Evolutionary conservation across 2,888 invertebrate species (phyloP).

Genomic region (Phyto melanocephala): DNA sequence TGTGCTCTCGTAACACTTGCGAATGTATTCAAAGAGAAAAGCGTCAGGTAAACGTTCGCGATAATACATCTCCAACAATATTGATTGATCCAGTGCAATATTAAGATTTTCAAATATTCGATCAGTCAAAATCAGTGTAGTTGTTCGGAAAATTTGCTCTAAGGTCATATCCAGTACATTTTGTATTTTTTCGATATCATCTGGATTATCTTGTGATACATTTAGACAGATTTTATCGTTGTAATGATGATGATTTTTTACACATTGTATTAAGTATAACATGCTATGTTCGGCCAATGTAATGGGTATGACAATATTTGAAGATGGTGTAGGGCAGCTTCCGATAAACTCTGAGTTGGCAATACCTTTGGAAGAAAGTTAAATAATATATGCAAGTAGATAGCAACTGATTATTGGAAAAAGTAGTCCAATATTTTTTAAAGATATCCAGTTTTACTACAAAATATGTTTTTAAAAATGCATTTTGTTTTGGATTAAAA

Average conservation of each 20-base stretch:
- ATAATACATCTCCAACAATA: slow-evolving; percentile 82
- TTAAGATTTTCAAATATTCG: slow-evolving; percentile 73
- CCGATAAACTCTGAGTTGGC: slow-evolving; percentile 50
- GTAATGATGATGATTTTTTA: slow-evolving; percentile 70
- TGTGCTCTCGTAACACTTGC: slow-evolving; percentile 79
- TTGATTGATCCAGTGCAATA: slow-evolving; percentile 78
- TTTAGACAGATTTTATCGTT: slow-evolving; percentile 53
- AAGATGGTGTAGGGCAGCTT: slow-evolving; percentile 67
- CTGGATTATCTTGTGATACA: slow-evolving; percentile 38
- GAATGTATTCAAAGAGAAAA: slow-evolving; percentile 82
- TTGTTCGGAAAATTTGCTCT: slow-evolving; percentile 70
- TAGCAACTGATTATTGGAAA: no score
- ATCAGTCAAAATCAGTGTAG: slow-evolving; percentile 73
- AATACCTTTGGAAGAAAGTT: slow-evolving; percentile 32
- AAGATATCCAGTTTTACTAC: no score
- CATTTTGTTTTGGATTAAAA: no score
- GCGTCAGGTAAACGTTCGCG: slow-evolving; percentile 82
- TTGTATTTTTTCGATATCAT: slow-evolving; percentile 56
- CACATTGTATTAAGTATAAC: slow-evolving; percentile 74
- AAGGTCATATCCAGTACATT: slow-evolving; percentile 64
- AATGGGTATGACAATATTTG: slow-evolving; percentile 63
- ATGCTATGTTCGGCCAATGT: slow-evolving; percentile 73
- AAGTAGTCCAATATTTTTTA: no score
- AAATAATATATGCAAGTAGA: no score
- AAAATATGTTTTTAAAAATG: no score